A percentile compares a stretch with the other conserved stretches of the same genome.
phyloP scores from a whole-genome alignment of 2,797 vertebrate genomes.

The Chaunax sp. region DNA sequence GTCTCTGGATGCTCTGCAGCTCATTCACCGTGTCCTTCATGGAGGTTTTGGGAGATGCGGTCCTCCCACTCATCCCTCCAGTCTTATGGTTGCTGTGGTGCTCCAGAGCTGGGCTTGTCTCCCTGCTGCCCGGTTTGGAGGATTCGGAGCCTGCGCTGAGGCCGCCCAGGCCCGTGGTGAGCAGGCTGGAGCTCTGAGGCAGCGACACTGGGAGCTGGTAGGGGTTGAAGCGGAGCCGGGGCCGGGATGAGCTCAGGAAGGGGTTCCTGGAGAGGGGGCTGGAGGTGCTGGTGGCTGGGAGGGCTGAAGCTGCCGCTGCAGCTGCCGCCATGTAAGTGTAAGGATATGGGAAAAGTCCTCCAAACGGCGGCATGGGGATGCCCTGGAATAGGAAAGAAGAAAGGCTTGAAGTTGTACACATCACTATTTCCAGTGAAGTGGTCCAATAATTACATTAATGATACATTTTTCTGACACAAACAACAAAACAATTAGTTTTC shows the following conservation, averaged over 20 bases:
- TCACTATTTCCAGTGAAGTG: constrained; percentile 4
- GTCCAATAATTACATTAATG: no score
- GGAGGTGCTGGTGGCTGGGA: constrained; percentile 87
- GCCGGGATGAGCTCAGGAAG: constrained; percentile 89
- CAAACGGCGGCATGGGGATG: constrained; percentile 98
- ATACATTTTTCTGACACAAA: no score
- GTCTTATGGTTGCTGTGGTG: constrained; percentile 88
- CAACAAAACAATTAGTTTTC: background rate
- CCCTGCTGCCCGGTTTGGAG: constrained; percentile 91
- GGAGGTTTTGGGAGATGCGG: constrained; percentile 88
- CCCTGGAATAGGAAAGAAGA: constrained; percentile 82
- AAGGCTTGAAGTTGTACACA: background rate
- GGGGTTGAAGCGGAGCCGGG: constrained; percentile 95
- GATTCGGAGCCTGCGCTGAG: constrained; percentile 86
- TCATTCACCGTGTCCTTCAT: constrained; percentile 96
- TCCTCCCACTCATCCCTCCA: constrained; percentile 77
- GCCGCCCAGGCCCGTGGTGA: constrained; percentile 84
- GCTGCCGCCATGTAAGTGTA: constrained; percentile 99
- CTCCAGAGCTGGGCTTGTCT: constrained; percentile 90
- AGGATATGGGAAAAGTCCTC: constrained; percentile 96
- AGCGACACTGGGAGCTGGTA: constrained; percentile 95
- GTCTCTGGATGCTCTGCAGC: constrained; percentile 98
- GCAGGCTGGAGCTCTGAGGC: constrained; percentile 91
- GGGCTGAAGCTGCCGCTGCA: constrained; percentile 90
- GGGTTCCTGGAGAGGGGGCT: constrained; percentile 89